Base-by-base conservation (phyloP, 2,113 vertebrate genomes). In the Octodon degus region DNA sequence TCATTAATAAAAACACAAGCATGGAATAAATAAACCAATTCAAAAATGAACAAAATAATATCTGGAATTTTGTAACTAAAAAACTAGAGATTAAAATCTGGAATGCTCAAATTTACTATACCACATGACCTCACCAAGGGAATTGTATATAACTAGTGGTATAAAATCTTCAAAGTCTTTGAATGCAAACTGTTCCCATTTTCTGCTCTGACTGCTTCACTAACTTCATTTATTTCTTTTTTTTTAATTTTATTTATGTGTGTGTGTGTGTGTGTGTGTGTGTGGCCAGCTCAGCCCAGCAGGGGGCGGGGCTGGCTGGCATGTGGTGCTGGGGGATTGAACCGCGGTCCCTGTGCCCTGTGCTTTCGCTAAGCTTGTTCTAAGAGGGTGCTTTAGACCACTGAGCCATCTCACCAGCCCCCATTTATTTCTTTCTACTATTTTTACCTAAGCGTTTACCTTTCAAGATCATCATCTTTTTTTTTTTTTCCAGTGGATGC, bases 21-120 rank as follows among this genome's bases (percentile, higher is more conserved):
- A 9, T 92, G 92, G 85, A 93, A 76, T 53, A 63, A 94, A 90
- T 60, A 74, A 11, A 68, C 7, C 32, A 74, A 76, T 34, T 92
- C 60, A 79, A 2, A 94, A 79, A 67, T 60, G 43, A 67, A 12
- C 22, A 27, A 86, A 68, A 86, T 65, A n/a, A 91, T 34, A 37
- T 6, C 20, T 14, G 58, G 37, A 1, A 1, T 60, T 83, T 72
- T 63, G 10, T 80, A 89, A 53, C 17, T 37, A 86, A n/a, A 93
- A 92, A 80, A 34, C 37, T 74, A 58, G 67, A 68, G 95, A 32
- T 20, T 20, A 32, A 80, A 47, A 65, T 40, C 2, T 27, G 17
- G 8, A 67, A 22, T 40, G 30, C 32, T 24, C 47, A 30, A 86
- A 16, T 53, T n/a, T 65, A 37, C n/a, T 30, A 6, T 9, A 40